Evolutionary conservation across 2,797 vertebrate genomes (phyloP).

Genomic region (Erithacus rubecula): DNA sequence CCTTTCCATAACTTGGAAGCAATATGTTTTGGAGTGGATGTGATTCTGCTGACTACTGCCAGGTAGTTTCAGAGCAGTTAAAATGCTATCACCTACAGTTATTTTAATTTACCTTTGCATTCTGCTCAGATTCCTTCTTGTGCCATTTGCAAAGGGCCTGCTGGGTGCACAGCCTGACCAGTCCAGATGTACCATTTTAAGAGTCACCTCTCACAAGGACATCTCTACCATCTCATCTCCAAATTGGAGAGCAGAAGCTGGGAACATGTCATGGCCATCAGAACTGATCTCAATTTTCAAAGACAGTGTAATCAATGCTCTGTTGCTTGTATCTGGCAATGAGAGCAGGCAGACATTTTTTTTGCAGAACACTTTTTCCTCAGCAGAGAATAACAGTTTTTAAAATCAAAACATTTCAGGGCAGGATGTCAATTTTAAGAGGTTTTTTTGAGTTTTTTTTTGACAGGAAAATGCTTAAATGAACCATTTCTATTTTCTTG

Average conservation of each 20-base stretch:
- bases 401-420: background rate
- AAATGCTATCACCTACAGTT: background rate
- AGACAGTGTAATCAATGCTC: background rate
- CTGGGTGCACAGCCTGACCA: background rate
- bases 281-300: background rate
- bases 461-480: background rate
- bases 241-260: background rate
- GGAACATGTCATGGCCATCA: background rate
- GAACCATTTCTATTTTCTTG: conserved; percentile 17
- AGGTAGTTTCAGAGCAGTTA: background rate
- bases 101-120: background rate
- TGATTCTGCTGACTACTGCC: background rate
- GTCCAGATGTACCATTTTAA: background rate
- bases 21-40: background rate
- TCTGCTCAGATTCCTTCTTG: background rate
- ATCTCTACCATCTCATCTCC: background rate
- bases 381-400: background rate
- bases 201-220: background rate
- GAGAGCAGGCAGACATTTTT: background rate
- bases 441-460: background rate
- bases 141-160: background rate
- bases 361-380: background rate
- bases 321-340: background rate
- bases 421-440: background rate
- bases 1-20: background rate